Percentiles rank a stretch among this genome's conserved stretches.
Evolutionary conservation across 2,113 vertebrate species (phyloP).

Genomic region (Romanogobio albipinnatus): DNA sequence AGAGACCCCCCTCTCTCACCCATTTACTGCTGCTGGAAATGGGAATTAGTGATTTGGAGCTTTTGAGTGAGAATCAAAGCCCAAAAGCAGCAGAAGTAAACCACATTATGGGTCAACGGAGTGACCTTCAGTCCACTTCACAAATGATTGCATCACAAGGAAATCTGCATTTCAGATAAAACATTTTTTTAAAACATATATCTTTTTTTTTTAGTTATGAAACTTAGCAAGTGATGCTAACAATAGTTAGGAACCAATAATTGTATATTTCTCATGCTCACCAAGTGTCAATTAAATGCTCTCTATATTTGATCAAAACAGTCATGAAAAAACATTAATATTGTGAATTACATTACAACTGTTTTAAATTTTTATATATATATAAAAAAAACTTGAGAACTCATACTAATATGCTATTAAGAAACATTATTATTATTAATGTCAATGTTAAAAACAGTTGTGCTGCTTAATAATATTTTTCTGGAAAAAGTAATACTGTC

Average conservation of each 20-base stretch:
- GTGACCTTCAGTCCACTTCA: neutral
- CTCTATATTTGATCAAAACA: neutral
- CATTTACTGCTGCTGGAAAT: conserved; percentile 54
- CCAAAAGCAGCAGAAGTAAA: conserved; percentile 24
- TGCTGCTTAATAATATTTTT: too few relatives aligned
- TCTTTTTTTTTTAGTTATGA: neutral
- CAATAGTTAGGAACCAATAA: neutral
- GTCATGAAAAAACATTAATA: neutral
- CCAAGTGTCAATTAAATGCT: too few relatives aligned
- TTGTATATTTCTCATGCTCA: neutral
- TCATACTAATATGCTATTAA: too few relatives aligned
- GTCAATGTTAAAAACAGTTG: too few relatives aligned
- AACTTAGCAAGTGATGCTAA: neutral
- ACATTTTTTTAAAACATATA: neutral
- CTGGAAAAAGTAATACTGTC: too few relatives aligned
- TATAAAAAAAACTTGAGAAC: too few relatives aligned
- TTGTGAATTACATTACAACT: neutral
- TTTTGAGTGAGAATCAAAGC: neutral
- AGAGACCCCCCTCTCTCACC: neutral
- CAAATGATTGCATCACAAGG: neutral
- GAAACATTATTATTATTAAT: too few relatives aligned
- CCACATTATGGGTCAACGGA: neutral
- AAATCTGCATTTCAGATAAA: neutral
- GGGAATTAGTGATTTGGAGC: conserved; percentile 42
- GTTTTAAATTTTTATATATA: neutral